Base-by-base conservation (phyloP, 1,140 invertebrate species). In the Hetaerina americana region DNA sequence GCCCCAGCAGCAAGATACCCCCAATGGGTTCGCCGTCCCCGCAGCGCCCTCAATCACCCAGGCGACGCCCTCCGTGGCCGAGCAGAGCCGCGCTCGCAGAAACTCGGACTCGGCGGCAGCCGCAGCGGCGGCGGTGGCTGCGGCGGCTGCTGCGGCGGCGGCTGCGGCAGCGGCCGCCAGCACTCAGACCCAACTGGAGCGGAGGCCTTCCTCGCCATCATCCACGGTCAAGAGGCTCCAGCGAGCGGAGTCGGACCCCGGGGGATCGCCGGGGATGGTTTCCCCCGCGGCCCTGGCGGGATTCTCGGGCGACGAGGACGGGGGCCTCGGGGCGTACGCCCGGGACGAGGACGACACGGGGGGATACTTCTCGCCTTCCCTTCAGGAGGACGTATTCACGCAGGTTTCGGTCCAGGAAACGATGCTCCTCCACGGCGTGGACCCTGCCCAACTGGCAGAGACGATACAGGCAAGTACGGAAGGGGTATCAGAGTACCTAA, bases 331-430 rank as follows among this genome's bases (percentile, higher is more conserved):
- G 5, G 87, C 86, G 70, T 87, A 88, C 67, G 86, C 86, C 75
- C 85, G 86, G 76, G 84, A 87, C 0, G 89, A 89, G 69, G 88
- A 89, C 69, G 83, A 28, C 67, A 28, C 67, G 2, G 40, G 81
- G 69, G 88, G 87, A 26, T 91, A 90, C 77, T 89, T 90, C 75
- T 89, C 88, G 73, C 88, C 89, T 0, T 87, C 85, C 73, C 80
- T 91, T 26, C 88, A 90, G 77, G 89, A 91, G 71, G 91, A 92
- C 77, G 90, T 92, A 0, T 92, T 88, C 74, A 85, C 91, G 74
- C 90, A 88, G 75, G 88, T 90, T 0, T 79, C 81, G 3, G 82
- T 84, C 70, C 82, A 87, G 26, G 89, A 90, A 74, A 87, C 86
- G 22, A 89, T 90, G 79, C 79, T 90, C 31, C 79, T 90, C 26